Percentiles rank a stretch among this genome's conserved stretches.
Evolutionary conservation across 2,888 invertebrate genomes (phyloP).

Genomic region (Lasioglossum leucozonium): DNA sequence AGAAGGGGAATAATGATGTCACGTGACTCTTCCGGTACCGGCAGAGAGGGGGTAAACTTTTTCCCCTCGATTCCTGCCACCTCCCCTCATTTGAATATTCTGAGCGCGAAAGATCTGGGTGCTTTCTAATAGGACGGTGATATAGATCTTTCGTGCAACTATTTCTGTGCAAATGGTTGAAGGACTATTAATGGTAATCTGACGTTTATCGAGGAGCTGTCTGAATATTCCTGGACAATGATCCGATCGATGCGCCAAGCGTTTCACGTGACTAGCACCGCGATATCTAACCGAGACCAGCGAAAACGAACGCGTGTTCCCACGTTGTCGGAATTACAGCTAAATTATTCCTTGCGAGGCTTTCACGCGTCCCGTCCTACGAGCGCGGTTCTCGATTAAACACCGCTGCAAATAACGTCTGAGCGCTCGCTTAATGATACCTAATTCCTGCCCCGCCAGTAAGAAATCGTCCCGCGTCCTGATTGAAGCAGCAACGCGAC

Average conservation of each 20-base stretch:
- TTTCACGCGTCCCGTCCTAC: constrained; percentile 2
- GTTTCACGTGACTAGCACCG: background rate
- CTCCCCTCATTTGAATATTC: too few relatives aligned
- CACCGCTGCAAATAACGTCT: background rate
- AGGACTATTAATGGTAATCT: background rate
- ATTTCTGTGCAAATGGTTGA: background rate
- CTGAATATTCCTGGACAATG: background rate
- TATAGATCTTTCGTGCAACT: background rate
- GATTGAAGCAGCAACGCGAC: constrained; percentile 17
- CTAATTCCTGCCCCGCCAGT: background rate
- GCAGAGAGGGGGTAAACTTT: too few relatives aligned
- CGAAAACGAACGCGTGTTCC: background rate
- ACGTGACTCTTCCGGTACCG: too few relatives aligned
- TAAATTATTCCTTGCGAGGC: constrained; percentile 22
- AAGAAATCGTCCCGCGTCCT: constrained; percentile 6
- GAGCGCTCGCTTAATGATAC: constrained; percentile 10
- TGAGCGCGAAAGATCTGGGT: too few relatives aligned
- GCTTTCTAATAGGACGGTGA: too few relatives aligned
- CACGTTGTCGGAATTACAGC: background rate
- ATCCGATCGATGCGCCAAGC: background rate
- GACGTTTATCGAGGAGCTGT: background rate
- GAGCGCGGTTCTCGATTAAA: constrained; percentile 15
- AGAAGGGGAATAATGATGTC: too few relatives aligned
- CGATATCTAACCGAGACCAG: background rate
- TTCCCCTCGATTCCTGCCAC: too few relatives aligned